phyloP scores from a whole-genome alignment of 2,888 invertebrate species.

The Scrobipalpa costella region DNA sequence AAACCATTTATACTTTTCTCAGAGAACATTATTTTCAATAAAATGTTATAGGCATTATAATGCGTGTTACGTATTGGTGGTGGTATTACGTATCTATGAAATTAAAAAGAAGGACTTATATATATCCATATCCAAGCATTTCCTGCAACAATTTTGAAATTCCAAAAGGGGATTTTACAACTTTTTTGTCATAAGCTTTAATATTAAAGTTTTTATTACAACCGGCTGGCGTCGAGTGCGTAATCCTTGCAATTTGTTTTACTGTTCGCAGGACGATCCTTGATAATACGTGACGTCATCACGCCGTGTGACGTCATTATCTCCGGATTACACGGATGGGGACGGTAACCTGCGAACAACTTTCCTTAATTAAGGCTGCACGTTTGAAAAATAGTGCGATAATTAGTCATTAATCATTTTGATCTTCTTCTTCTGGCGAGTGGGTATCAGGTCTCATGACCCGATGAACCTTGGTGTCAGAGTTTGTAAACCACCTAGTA shows the following conservation, averaged over 20 bases:
- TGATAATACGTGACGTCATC: slow-evolving; percentile 54
- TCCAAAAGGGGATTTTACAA: not conserved
- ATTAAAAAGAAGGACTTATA: no score
- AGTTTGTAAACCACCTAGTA: no score
- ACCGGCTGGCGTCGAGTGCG: slow-evolving; percentile 45
- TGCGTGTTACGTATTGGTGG: no score
- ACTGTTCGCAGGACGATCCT: slow-evolving; percentile 57
- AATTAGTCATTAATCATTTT: no score
- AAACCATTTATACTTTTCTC: no score
- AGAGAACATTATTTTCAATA: no score
- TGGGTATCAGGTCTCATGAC: no score
- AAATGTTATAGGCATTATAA: no score
- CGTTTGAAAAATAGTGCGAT: no score
- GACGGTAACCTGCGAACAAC: slow-evolving; percentile 39
- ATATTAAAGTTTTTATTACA: slow-evolving; percentile 59
- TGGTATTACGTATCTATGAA: no score
- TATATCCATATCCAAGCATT: not conserved
- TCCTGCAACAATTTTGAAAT: not conserved
- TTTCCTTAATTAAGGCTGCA: slow-evolving; percentile 46
- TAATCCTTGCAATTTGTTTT: slow-evolving; percentile 72
- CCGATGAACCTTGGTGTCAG: no score
- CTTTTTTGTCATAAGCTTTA: slow-evolving; percentile 32
- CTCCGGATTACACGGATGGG: slow-evolving; percentile 51
- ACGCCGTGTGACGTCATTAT: slow-evolving; percentile 57
- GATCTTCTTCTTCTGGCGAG: no score